Conservation (phyloP, 2,797 vertebrate genomes). For the Darevskia nairensis region DNA sequence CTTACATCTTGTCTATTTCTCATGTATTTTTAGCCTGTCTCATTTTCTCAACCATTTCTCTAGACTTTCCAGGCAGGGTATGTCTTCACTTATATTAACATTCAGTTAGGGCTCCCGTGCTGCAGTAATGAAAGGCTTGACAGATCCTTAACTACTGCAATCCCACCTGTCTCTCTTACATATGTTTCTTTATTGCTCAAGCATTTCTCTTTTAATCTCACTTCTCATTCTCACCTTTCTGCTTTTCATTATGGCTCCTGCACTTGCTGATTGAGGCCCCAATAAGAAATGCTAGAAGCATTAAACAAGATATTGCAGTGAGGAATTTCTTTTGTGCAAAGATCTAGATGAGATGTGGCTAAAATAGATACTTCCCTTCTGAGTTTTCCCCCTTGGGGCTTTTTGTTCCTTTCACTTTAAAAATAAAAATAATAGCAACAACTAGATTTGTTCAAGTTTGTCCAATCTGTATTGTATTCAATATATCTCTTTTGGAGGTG, state of each 20-base stretch:
- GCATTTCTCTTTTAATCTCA: conserved; percentile 51
- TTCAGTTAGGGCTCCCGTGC: conserved; percentile 22
- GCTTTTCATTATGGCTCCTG: conserved; percentile 41
- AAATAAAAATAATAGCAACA: background rate
- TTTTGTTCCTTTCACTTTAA: background rate
- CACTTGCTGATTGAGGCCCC: conserved; percentile 13
- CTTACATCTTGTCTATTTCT: conserved; percentile 4
- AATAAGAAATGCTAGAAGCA: conserved; percentile 30
- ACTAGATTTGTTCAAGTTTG: background rate
- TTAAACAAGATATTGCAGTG: conserved; percentile 30
- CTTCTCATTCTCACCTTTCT: conserved; percentile 53
- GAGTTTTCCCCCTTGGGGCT: background rate
- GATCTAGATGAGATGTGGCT: background rate
- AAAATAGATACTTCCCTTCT: conserved; percentile 6
- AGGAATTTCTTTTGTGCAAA: conserved; percentile 18
- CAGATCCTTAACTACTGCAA: conserved; percentile 39
- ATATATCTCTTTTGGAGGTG: background rate
- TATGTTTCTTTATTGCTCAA: conserved; percentile 41
- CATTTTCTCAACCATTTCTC: conserved; percentile 35
- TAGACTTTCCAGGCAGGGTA: conserved; percentile 15
- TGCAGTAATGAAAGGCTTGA: conserved; percentile 21
- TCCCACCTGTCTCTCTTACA: conserved; percentile 25
- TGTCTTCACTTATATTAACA: conserved; percentile 43
- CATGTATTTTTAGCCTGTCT: conserved; percentile 43
- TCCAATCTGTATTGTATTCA: background rate